A percentile compares a stretch with the other conserved stretches of the same genome.
Evolutionary conservation across 1,140 invertebrate genomes (phyloP).

Genomic region (Cotesia vestalis): DNA sequence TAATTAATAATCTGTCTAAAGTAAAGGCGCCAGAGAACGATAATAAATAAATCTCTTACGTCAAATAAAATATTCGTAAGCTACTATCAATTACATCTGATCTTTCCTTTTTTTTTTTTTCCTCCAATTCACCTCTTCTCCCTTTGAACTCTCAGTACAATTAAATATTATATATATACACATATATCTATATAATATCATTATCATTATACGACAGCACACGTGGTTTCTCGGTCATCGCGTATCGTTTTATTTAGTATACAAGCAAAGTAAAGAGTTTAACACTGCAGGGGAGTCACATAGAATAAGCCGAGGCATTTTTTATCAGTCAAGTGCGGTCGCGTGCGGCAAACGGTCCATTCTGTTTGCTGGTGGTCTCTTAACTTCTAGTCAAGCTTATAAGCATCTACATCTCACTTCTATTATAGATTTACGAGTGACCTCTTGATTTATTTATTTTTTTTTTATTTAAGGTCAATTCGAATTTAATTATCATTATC

Average conservation of each 20-base stretch:
- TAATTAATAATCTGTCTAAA: no score
- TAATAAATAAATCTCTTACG: no score
- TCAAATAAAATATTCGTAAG: no score
- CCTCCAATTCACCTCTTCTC: background rate
- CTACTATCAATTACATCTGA: no score
- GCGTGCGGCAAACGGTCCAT: conserved; percentile 52
- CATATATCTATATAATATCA: no score
- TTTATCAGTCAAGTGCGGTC: conserved; percentile 62
- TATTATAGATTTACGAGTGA: background rate
- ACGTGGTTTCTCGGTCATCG: conserved; percentile 26
- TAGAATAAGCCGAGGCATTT: conserved; percentile 42
- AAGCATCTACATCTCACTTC: background rate
- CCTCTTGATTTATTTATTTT: background rate
- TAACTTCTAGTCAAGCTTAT: conserved; percentile 19
- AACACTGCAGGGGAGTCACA: conserved; percentile 28
- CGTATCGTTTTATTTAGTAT: conserved; percentile 16
- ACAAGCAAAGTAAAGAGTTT: background rate
- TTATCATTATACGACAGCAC: conserved; percentile 13
- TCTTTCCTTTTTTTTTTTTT: no score
- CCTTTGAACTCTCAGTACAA: no score
- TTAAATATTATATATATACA: no score
- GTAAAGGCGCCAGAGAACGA: no score
- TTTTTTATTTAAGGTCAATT: background rate
- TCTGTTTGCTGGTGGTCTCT: conserved; percentile 6
- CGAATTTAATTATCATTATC: no score